A percentile compares a stretch with the other conserved stretches of the same genome.
These are phyloP conservation scores for Achroia grisella DNA, from an alignment of 1,140 invertebrate genomes.

Conservation along the genomic window DNA sequence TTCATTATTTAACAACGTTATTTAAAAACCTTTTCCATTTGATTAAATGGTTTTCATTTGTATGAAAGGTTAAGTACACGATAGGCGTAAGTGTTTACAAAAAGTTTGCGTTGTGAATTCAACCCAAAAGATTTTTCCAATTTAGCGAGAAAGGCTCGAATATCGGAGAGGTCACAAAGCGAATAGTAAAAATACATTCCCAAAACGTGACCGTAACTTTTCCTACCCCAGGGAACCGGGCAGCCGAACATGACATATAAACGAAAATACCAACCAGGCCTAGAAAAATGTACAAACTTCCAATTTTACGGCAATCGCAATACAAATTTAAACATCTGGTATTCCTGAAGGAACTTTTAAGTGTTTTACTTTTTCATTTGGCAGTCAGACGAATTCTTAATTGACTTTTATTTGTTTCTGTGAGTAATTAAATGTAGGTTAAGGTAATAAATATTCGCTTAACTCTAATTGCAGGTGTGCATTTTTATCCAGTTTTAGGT, in stretches of 20 bases:
- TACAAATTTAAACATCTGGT: slow-evolving; percentile 5
- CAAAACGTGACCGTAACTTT: slow-evolving; percentile 42
- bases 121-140: slow-evolving; percentile 43
- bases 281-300: slow-evolving; percentile 20
- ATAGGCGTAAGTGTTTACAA: slow-evolving; percentile 21
- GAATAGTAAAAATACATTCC: slow-evolving; percentile 42
- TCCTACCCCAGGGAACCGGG: slow-evolving; percentile 23
- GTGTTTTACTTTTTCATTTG: too few species aligned
- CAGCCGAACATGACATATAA: slow-evolving; percentile 31
- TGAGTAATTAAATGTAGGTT: too few species aligned
- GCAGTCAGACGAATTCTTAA: too few species aligned
- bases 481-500: too few species aligned
- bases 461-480: too few species aligned
- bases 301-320: slow-evolving; percentile 20
- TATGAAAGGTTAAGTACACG: neutral
- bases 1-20: too few species aligned
- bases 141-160: slow-evolving; percentile 39
- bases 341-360: too few species aligned
- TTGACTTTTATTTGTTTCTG: too few species aligned
- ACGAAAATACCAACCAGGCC: slow-evolving; percentile 25
- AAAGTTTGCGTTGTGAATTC: slow-evolving; percentile 34
- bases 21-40: neutral
- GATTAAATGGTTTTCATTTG: slow-evolving; percentile 1
- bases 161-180: slow-evolving; percentile 34
- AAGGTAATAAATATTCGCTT: too few species aligned